Percentiles rank a stretch among this genome's conserved stretches.
Conservation (phyloP, 2,797 vertebrate species). For the Rhincodon typus region DNA sequence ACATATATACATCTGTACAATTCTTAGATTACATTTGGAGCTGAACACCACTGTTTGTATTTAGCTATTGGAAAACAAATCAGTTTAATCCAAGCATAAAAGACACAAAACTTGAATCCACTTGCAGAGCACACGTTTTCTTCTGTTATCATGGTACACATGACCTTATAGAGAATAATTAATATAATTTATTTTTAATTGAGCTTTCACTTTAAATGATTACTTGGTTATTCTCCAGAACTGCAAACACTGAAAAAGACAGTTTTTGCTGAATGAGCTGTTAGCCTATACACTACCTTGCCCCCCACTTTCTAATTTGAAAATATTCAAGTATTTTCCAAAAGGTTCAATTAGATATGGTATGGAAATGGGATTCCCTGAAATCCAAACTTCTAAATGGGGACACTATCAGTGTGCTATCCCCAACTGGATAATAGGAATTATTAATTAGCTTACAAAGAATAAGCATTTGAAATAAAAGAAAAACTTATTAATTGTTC, state of each 20-base stretch:
- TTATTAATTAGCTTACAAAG: background rate
- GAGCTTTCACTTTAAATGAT: background rate
- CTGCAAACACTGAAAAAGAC: background rate
- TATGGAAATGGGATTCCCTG: background rate
- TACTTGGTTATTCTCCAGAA: background rate
- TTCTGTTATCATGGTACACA: background rate
- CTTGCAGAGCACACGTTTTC: background rate
- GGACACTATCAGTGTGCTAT: background rate
- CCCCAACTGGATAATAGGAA: background rate
- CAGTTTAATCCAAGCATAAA: background rate
- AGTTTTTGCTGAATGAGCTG: background rate
- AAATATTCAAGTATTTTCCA: background rate
- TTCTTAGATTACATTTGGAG: background rate
- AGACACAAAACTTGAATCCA: background rate
- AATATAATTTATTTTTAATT: background rate
- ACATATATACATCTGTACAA: background rate
- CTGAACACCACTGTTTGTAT: background rate
- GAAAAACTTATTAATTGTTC: background rate
- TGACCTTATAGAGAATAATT: background rate
- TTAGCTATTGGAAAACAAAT: background rate
- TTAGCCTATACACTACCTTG: background rate
- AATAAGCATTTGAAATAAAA: background rate
- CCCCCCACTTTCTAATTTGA: background rate
- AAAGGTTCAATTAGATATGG: background rate
- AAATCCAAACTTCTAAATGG: background rate